phyloP scores from a whole-genome alignment of 2,797 vertebrate genomes.

The Chelmon rostratus region DNA sequence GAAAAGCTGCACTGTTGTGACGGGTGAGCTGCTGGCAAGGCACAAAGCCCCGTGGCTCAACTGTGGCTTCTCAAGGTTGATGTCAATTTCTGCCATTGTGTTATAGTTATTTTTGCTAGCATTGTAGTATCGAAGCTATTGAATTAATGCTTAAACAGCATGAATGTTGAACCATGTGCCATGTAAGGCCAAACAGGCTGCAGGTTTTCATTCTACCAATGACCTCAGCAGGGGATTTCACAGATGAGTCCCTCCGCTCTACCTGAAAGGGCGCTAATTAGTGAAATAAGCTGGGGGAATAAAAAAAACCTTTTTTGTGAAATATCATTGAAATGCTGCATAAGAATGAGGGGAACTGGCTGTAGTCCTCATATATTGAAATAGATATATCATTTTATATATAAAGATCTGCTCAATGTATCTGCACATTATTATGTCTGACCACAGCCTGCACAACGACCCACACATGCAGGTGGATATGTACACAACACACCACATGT shows the following conservation, averaged over 20 bases:
- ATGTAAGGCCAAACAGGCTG: not conserved
- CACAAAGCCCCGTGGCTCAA: constrained; percentile 20
- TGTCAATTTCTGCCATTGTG: constrained; percentile 27
- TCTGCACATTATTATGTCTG: not conserved
- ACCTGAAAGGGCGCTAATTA: constrained; percentile 9
- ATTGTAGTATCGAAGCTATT: constrained; percentile 5
- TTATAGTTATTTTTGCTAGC: constrained; percentile 4
- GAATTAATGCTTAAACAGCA: not conserved
- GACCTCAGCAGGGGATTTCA: constrained; percentile 23
- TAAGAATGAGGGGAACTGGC: not conserved
- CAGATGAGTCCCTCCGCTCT: not conserved
- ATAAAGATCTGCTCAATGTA: not conserved
- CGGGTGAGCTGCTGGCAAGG: constrained; percentile 57
- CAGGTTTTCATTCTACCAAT: not conserved
- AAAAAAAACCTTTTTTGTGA: not conserved
- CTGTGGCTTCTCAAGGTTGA: constrained; percentile 42
- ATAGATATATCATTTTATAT: not conserved
- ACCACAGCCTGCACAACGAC: not conserved
- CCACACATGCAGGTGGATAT: not conserved
- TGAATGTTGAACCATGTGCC: not conserved
- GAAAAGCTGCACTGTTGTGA: constrained; percentile 54
- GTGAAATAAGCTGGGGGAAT: not conserved
- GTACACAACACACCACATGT: not conserved
- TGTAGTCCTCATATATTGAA: not conserved
- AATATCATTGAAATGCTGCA: constrained; percentile 6